Evolutionary conservation across 2,888 invertebrate species (phyloP).

Genomic region (Drosophila emarginata): DNA sequence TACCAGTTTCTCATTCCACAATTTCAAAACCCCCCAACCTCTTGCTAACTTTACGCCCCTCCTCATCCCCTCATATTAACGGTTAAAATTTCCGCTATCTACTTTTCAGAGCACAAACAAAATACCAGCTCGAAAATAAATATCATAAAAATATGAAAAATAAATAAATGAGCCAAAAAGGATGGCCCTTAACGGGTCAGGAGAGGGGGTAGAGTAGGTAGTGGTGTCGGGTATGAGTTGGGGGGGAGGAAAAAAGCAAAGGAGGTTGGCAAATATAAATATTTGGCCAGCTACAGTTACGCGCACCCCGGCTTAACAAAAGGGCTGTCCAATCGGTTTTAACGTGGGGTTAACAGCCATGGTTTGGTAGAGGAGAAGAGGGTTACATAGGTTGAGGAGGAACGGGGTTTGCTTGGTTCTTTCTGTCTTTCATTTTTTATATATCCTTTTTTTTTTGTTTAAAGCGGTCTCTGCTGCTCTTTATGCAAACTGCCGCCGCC

Average conservation of each 20-base stretch:
- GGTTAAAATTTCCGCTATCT: conserved; percentile 37
- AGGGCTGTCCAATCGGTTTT: conserved; percentile 48
- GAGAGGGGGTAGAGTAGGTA: neutral
- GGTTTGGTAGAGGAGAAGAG: neutral
- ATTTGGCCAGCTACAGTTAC: conserved; percentile 72
- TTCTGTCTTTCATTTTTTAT: neutral
- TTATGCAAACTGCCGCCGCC: conserved; percentile 66
- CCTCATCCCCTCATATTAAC: neutral
- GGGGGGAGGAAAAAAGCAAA: conserved; percentile 3
- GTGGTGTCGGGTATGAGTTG: neutral
- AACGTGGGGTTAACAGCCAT: conserved; percentile 17
- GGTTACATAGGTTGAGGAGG: neutral
- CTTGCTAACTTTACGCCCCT: neutral
- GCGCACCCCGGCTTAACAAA: conserved; percentile 52
- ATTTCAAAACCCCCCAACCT: neutral
- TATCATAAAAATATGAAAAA: conserved; percentile 70
- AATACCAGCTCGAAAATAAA: conserved; percentile 57
- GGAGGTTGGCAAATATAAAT: conserved; percentile 54
- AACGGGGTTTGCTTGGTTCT: neutral
- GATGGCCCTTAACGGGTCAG: neutral
- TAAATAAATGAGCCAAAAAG: conserved; percentile 61
- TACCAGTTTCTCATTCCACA: no score
- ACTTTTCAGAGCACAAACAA: conserved; percentile 37
- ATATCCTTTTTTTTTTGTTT: conserved; percentile 51
- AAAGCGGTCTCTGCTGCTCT: conserved; percentile 59